Base-by-base conservation (phyloP, 2,797 vertebrate genomes). In the Enteromius unitaeniatus region DNA sequence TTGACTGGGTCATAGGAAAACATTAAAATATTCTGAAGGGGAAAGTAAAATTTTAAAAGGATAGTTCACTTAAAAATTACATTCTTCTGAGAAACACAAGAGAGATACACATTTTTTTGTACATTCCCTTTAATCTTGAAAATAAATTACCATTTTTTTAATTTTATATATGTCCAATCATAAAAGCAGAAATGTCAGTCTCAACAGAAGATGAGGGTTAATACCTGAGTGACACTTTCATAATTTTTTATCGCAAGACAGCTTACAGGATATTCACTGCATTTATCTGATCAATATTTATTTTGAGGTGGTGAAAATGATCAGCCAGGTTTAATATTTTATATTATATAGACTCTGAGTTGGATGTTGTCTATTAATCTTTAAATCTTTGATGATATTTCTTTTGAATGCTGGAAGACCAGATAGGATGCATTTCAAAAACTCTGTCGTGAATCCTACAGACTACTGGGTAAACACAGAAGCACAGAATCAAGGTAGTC, bases 361-460 rank as follows among this genome's bases (percentile, higher is more conserved):
- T 31, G 34, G 34, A 47, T 47, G 26, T 42, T 69, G 5, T 34
- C 6, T 34, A 49, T 72, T 62, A 62, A 28, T 62, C 40, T 81
- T 72, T 72, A n/a, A 45, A n/a, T 77, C 10, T n/a, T 78, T 80
- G 72, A 49, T 42, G 6, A 34, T 86, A 42, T 75, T 87, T 89
- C n/a, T 26, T 77, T 73, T 51, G 42, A 82, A 64, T 64, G 55
- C 77, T 78, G 3, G 82, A 76, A 70, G 65, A 86, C 78, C 72
- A 68, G 64, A 69, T 14, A 40, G 31, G 45, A 79, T 84, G 75
- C 37, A 49, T 84, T 34, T 62, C 60, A 53, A 73, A 42, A 58
- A 70, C 72, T 60, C 84, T 73, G 82, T 84, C 53, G 7, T 81
- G 55, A 64, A 79, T 86, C 79, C 86, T 82, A 84, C 70, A 60